Evolutionary conservation across 2,113 vertebrate genomes (phyloP).

Genomic region (Ictidomys tridecemlineatus): DNA sequence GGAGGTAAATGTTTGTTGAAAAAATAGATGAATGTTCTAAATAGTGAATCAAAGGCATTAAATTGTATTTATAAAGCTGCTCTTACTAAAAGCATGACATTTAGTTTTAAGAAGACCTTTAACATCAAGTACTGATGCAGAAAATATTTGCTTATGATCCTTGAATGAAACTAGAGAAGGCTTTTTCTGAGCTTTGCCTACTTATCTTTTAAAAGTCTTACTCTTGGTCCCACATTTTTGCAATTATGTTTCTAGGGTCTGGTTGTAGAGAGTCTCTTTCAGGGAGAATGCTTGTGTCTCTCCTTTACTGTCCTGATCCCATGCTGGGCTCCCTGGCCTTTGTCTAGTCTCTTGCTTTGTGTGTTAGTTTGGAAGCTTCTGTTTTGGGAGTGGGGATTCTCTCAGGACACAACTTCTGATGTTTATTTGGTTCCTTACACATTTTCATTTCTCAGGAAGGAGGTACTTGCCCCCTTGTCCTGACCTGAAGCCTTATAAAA

Average conservation of each 20-base stretch:
- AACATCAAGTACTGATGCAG: not conserved
- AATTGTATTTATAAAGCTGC: not conserved
- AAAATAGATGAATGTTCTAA: not conserved
- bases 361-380: not conserved
- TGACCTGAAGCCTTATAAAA: not conserved
- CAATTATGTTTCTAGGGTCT: not conserved
- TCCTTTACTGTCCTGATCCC: not conserved
- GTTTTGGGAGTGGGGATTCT: not conserved
- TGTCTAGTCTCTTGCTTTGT: not conserved
- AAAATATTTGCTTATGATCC: slow-evolving; percentile 8
- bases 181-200: not conserved
- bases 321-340: not conserved
- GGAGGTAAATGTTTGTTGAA: slow-evolving; percentile 9
- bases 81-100: not conserved
- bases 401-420: not conserved
- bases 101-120: slow-evolving; percentile 8
- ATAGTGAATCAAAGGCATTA: slow-evolving; percentile 48
- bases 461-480: not conserved
- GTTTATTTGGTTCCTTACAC: not conserved
- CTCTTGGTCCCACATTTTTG: not conserved
- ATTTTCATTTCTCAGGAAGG: not conserved
- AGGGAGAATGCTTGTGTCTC: not conserved
- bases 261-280: not conserved
- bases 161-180: not conserved
- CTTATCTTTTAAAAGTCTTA: not conserved